phyloP scores from a whole-genome alignment of 2,797 vertebrate genomes.

The Emys orbicularis region DNA sequence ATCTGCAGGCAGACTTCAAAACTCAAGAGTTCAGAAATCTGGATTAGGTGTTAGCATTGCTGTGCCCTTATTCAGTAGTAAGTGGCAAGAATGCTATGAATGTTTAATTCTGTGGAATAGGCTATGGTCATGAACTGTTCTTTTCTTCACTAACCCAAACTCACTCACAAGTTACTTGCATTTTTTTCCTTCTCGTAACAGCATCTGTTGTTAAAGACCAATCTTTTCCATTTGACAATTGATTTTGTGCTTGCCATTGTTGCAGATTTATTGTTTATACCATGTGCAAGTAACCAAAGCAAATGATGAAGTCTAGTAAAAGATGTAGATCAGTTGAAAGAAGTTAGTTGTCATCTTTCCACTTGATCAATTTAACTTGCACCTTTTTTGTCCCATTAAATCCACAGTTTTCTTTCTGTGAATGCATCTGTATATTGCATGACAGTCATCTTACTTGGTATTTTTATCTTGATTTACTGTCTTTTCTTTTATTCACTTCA shows the following conservation, averaged over 20 bases:
- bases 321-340: neutral
- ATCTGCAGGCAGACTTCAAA: neutral
- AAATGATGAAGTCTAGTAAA: neutral
- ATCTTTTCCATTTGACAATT: neutral
- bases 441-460: neutral
- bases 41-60: neutral
- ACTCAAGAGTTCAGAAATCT: neutral
- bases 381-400: neutral
- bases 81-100: neutral
- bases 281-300: neutral
- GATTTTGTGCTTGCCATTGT: slow-evolving; percentile 12
- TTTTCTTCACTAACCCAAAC: neutral
- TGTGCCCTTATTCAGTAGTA: neutral
- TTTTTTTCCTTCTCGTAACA: neutral
- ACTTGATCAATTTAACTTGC: neutral
- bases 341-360: neutral
- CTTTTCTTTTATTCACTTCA: neutral
- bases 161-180: neutral
- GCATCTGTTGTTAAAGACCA: neutral
- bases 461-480: neutral
- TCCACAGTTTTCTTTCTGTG: neutral
- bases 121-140: neutral
- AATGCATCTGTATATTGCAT: neutral
- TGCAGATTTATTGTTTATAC: slow-evolving; percentile 6
- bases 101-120: neutral